Percentiles rank a stretch among this genome's conserved stretches.
Conservation (phyloP, 2,113 vertebrate genomes). For the Microcebus lehilahytsara region DNA sequence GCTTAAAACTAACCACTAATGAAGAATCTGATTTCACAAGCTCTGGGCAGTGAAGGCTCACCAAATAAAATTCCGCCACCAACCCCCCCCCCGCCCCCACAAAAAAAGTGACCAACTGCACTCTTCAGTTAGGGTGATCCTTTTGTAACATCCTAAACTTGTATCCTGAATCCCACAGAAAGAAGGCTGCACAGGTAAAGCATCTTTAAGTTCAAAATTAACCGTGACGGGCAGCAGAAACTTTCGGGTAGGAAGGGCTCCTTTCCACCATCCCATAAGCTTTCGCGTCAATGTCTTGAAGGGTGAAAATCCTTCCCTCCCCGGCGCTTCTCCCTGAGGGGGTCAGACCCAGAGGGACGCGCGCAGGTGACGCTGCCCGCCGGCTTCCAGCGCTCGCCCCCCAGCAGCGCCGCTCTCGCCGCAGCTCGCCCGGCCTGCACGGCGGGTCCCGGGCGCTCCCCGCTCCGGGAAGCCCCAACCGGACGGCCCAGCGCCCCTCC, state of each 20-base stretch:
- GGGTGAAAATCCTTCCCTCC: not conserved
- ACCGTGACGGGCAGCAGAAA: not conserved
- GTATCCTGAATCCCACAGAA: not conserved
- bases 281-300: not conserved
- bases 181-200: not conserved
- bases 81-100: accelerated
- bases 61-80: not conserved
- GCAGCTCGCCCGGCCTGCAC: not conserved
- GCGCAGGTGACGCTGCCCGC: not conserved
- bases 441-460: not conserved
- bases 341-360: not conserved
- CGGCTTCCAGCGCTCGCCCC: not conserved
- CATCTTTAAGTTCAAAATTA: not conserved
- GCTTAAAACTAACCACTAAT: not conserved
- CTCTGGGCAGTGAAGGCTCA: not conserved
- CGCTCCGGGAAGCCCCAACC: not conserved
- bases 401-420: not conserved
- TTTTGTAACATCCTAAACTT: not conserved
- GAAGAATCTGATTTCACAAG: not conserved
- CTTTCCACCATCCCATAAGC: not conserved
- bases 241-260: not conserved
- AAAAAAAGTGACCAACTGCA: not conserved
- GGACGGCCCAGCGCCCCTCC: not conserved
- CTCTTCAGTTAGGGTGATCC: not conserved
- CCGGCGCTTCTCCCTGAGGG: not conserved